Conservation (phyloP, 2,888 invertebrate species). For the Chymomyza amoena region DNA sequence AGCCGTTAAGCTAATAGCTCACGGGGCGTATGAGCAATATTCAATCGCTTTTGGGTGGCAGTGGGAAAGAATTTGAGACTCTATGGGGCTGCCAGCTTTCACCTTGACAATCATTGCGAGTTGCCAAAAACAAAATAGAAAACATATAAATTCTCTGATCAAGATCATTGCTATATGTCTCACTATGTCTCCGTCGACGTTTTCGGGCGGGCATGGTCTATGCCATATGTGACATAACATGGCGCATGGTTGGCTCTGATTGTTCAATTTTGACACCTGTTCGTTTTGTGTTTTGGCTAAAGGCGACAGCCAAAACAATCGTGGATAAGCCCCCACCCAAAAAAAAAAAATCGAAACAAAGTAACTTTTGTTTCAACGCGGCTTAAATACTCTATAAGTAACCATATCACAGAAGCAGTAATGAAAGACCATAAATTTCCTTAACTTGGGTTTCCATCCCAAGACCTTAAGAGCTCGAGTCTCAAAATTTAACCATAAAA, state of each 20-base stretch:
- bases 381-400: neutral
- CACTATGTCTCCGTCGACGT: neutral
- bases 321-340: neutral
- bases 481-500: too few relatives aligned
- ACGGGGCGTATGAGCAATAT: neutral
- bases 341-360: neutral
- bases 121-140: constrained; percentile 64
- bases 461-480: too few relatives aligned
- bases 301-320: neutral
- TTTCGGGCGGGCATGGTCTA: neutral
- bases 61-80: neutral
- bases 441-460: too few relatives aligned
- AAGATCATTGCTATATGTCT: constrained; percentile 57
- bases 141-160: constrained; percentile 67
- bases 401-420: too few relatives aligned
- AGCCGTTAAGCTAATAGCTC: neutral
- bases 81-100: constrained; percentile 17
- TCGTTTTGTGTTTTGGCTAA: constrained; percentile 29
- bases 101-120: constrained; percentile 59
- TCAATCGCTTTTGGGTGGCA: neutral
- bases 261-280: constrained; percentile 52
- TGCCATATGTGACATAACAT: constrained; percentile 53
- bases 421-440: too few relatives aligned
- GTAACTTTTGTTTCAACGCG: neutral
- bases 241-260: constrained; percentile 22